Evolutionary conservation across 2,888 invertebrate species (phyloP).

Genomic region (Lepidochrysops patricia): DNA sequence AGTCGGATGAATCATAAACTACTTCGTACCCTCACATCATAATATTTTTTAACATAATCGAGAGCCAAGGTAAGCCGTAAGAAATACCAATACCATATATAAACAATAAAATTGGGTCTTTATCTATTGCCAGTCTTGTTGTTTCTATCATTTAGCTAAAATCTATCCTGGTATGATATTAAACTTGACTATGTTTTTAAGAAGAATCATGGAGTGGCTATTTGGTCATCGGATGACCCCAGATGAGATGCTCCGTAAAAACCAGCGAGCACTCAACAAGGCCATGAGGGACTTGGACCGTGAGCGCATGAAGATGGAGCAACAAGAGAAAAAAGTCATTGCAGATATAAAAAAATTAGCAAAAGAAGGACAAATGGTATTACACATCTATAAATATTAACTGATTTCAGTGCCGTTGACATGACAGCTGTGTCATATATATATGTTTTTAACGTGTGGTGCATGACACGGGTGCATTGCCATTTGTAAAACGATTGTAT

Average conservation of each 20-base stretch:
- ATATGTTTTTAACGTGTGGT: too few relatives aligned
- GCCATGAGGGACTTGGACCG: conserved; percentile 98
- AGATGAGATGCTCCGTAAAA: conserved; percentile 98
- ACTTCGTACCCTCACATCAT: too few relatives aligned
- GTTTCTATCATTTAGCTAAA: background rate
- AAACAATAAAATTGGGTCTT: background rate
- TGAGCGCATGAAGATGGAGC: conserved; percentile 95
- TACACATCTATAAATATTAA: too few relatives aligned
- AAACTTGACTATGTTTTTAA: background rate
- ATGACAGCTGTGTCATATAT: too few relatives aligned
- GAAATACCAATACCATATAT: too few relatives aligned
- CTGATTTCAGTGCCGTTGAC: too few relatives aligned
- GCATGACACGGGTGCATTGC: too few relatives aligned
- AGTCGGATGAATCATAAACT: background rate
- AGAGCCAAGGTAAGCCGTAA: background rate
- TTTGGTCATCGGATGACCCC: conserved; percentile 97
- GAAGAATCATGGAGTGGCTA: conserved; percentile 84
- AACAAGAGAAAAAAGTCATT: conserved; percentile 98
- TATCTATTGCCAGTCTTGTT: background rate
- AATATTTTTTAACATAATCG: background rate
- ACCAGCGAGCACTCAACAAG: conserved; percentile 97
- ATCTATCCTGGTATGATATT: background rate
- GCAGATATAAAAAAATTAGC: conserved; percentile 98
- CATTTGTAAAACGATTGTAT: too few relatives aligned
- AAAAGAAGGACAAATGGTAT: conserved; percentile 99